Percentiles rank a stretch among this genome's conserved stretches.
Evolutionary conservation across 1,140 invertebrate species (phyloP).

Genomic region (Brevipalpus yothersi): DNA sequence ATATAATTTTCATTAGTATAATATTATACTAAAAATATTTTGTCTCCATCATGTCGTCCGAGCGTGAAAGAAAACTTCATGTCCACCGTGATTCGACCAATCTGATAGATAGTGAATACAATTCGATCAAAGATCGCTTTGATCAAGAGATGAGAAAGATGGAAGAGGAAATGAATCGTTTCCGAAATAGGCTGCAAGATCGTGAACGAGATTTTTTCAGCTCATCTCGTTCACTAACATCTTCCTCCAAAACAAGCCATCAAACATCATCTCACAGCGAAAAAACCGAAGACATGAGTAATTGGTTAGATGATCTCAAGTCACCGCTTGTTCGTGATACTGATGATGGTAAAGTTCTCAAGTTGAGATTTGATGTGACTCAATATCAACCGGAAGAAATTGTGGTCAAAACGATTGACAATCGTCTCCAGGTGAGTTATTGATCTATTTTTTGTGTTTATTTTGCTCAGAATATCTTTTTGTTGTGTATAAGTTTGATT

Average conservation of each 20-base stretch:
- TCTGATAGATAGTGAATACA: conserved; percentile 87
- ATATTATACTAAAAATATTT: no score
- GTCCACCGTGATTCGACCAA: conserved; percentile 80
- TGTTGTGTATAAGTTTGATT: no score
- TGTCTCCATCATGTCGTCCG: conserved; percentile 13
- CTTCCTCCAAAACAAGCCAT: background rate
- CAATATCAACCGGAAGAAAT: conserved; percentile 85
- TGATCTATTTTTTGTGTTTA: no score
- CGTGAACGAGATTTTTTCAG: conserved; percentile 33
- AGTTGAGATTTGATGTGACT: conserved; percentile 75
- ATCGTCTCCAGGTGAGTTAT: conserved; percentile 61
- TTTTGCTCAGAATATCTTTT: no score
- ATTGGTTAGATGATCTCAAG: conserved; percentile 37
- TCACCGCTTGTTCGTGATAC: conserved; percentile 76
- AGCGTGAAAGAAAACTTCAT: conserved; percentile 26
- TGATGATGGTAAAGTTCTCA: conserved; percentile 53
- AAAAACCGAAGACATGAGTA: no score
- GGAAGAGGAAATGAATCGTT: conserved; percentile 93
- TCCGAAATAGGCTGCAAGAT: conserved; percentile 73
- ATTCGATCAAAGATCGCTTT: conserved; percentile 77
- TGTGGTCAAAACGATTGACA: conserved; percentile 84
- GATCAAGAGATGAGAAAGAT: conserved; percentile 90
- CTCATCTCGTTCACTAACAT: no score
- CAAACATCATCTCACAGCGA: background rate
- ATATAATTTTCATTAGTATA: no score